phyloP scores from a whole-genome alignment of 2,888 invertebrate species.

The Melanargia galathea region DNA sequence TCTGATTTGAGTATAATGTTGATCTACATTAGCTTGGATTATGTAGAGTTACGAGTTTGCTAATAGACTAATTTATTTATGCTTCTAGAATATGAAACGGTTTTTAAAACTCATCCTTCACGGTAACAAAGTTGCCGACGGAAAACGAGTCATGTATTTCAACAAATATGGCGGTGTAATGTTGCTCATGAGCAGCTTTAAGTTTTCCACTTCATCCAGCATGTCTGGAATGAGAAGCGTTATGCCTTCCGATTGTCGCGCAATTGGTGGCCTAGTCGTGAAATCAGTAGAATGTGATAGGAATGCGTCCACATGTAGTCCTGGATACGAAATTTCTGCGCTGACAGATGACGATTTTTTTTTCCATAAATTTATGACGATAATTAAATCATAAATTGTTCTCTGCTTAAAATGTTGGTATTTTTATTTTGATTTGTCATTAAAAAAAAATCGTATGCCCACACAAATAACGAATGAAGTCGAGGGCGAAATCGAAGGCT shows the following conservation, averaged over 20 bases:
- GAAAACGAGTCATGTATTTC: constrained; percentile 58
- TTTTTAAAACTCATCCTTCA: constrained; percentile 46
- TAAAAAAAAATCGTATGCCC: no score
- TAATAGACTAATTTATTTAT: background rate
- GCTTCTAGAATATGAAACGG: background rate
- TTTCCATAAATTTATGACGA: background rate
- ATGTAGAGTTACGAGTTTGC: background rate
- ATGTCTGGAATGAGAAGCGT: constrained; percentile 52
- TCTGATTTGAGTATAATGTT: no score
- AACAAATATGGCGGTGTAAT: constrained; percentile 55
- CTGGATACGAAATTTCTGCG: constrained; percentile 55
- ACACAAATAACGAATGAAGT: no score
- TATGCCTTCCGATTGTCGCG: constrained; percentile 56
- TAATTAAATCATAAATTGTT: background rate
- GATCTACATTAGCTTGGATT: no score
- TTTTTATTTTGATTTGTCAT: no score
- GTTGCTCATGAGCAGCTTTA: constrained; percentile 57
- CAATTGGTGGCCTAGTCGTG: constrained; percentile 56
- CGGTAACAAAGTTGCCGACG: constrained; percentile 53
- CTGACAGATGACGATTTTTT: constrained; percentile 39
- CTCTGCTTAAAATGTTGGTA: no score
- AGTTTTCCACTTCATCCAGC: constrained; percentile 56
- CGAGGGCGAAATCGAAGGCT: no score
- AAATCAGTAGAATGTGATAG: constrained; percentile 56
- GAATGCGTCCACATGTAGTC: constrained; percentile 59